Evolutionary conservation across 2,888 invertebrate genomes (phyloP).

Genomic region (Trissonchulus latispiculum): DNA sequence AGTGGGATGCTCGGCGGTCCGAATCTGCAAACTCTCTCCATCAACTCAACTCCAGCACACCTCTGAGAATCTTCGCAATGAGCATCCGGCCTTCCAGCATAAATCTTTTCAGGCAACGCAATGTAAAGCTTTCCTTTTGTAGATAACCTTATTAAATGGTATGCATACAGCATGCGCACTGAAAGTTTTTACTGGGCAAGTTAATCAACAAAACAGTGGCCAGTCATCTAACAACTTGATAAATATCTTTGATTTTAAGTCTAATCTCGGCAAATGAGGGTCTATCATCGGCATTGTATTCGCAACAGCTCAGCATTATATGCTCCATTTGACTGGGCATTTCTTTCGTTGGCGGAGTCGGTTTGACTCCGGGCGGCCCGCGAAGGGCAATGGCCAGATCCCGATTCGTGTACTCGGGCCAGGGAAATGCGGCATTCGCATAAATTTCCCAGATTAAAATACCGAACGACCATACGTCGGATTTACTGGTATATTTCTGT

Average conservation of each 20-base stretch:
- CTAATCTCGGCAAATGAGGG: not conserved
- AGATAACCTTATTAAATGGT: too few species aligned
- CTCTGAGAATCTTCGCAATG: too few species aligned
- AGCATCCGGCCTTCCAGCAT: too few species aligned
- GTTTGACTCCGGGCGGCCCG: not conserved
- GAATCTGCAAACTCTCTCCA: too few species aligned
- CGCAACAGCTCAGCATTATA: not conserved
- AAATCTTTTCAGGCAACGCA: too few species aligned
- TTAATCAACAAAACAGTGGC: too few species aligned
- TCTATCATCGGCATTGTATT: not conserved
- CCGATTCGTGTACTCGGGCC: not conserved
- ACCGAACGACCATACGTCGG: not conserved
- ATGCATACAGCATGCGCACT: too few species aligned
- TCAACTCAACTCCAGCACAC: too few species aligned
- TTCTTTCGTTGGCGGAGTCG: not conserved
- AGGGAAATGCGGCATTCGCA: not conserved
- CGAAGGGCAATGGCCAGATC: not conserved
- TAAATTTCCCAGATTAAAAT: not conserved
- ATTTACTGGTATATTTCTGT: not conserved
- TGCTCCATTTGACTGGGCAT: not conserved
- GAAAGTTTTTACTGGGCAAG: too few species aligned
- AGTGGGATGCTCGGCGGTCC: too few species aligned
- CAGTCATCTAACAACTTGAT: not conserved
- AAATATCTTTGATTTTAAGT: not conserved
- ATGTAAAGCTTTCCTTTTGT: too few species aligned